phyloP scores from a whole-genome alignment of 35 echinoderm and acorn worm species.

The Chiridota heheva region DNA sequence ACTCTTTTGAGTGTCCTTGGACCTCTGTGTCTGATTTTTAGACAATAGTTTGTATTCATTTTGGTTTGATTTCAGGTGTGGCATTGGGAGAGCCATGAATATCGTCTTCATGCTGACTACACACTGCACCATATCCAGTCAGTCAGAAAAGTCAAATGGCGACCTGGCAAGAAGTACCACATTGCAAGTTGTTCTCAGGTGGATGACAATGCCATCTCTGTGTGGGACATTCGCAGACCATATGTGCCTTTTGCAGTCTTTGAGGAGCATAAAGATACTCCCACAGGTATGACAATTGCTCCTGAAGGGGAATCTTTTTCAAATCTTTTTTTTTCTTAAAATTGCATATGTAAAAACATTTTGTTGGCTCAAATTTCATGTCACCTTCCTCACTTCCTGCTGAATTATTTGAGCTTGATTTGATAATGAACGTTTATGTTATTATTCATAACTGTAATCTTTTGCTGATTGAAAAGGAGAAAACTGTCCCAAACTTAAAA shows the following conservation, averaged over 20 bases:
- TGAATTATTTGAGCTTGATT: too few relatives aligned
- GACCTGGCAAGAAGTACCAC: constrained; percentile 84
- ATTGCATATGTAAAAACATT: neutral
- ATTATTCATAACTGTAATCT: too few relatives aligned
- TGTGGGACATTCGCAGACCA: constrained; percentile 91
- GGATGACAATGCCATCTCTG: constrained; percentile 75
- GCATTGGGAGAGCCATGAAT: constrained; percentile 55
- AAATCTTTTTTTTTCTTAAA: neutral
- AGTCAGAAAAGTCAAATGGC: constrained; percentile 92
- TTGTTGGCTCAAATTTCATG: too few relatives aligned
- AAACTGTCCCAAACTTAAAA: too few relatives aligned
- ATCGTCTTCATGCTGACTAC: constrained; percentile 54
- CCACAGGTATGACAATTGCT: constrained; percentile 59
- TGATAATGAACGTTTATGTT: too few relatives aligned
- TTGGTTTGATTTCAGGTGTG: constrained; percentile 73
- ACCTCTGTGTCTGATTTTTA: too few relatives aligned
- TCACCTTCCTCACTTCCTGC: too few relatives aligned
- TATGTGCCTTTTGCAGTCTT: constrained; percentile 98
- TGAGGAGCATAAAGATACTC: constrained; percentile 96
- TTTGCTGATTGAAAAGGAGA: too few relatives aligned
- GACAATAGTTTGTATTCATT: too few relatives aligned
- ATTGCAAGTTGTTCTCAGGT: constrained; percentile 93
- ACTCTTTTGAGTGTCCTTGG: too few relatives aligned
- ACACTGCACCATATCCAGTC: constrained; percentile 84
- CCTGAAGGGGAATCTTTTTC: neutral